Percentiles rank a stretch among this genome's conserved stretches.
Evolutionary conservation across 1,140 invertebrate species (phyloP).

Genomic region (Brevipalpus yothersi): DNA sequence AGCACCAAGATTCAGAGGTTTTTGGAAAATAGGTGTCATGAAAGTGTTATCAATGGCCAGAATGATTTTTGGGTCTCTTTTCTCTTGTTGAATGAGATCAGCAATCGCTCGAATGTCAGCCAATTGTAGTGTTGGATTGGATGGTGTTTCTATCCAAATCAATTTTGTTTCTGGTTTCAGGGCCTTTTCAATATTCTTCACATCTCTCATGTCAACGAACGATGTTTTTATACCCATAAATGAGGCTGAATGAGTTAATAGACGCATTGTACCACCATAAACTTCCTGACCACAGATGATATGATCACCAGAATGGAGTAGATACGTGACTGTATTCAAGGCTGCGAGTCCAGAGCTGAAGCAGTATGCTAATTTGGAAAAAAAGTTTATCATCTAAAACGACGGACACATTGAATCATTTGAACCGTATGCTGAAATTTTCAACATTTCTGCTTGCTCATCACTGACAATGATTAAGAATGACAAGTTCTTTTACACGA

Average conservation of each 20-base stretch:
- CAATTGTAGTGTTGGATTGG: conserved; percentile 84
- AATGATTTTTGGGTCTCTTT: conserved; percentile 26
- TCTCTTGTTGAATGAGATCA: conserved; percentile 16
- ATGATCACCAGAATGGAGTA: conserved; percentile 66
- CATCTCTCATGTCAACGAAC: conserved; percentile 55
- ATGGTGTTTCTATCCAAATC: conserved; percentile 90
- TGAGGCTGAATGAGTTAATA: conserved; percentile 30
- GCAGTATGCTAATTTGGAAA: background rate
- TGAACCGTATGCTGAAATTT: no score
- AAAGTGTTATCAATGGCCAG: conserved; percentile 94
- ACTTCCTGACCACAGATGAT: conserved; percentile 74
- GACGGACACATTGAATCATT: no score
- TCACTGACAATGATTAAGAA: no score
- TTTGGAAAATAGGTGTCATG: conserved; percentile 72
- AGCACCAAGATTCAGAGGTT: conserved; percentile 65
- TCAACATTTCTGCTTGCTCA: no score
- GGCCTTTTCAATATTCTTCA: conserved; percentile 35
- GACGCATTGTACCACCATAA: conserved; percentile 68
- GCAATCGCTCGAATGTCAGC: conserved; percentile 55
- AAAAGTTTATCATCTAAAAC: no score
- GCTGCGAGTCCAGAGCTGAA: conserved; percentile 56
- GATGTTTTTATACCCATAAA: conserved; percentile 41
- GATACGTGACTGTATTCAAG: conserved; percentile 39
- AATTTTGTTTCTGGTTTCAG: conserved; percentile 67
- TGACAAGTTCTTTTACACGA: no score